Evolutionary conservation across 2,797 vertebrate species (phyloP).

Genomic region (Argyrosomus regius): DNA sequence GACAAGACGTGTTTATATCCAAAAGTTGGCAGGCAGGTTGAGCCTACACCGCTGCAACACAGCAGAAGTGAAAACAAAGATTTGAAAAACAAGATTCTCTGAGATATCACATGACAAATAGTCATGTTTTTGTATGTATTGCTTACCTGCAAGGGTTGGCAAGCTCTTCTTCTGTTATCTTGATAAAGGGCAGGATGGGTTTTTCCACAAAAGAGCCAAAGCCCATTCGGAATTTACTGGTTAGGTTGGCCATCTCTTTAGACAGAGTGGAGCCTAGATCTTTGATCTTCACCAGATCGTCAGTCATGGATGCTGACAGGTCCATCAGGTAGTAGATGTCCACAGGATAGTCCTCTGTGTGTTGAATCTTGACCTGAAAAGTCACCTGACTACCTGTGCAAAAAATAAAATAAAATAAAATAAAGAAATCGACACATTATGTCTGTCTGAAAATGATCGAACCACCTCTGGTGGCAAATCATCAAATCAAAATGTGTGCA

Average conservation of each 20-base stretch:
- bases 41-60: conserved; percentile 80
- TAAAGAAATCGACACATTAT: background rate
- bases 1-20: conserved; percentile 95
- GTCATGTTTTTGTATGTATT: background rate
- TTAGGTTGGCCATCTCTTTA: conserved; percentile 95
- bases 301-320: conserved; percentile 95
- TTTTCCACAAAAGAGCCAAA: conserved; percentile 99
- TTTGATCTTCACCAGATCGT: conserved; percentile 94
- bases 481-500: background rate
- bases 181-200: conserved; percentile 95
- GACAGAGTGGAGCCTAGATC: conserved; percentile 93
- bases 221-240: conserved; percentile 96
- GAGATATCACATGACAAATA: background rate
- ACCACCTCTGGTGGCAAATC: background rate
- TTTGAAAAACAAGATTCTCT: background rate
- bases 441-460: conserved; percentile 12
- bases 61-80: conserved; percentile 16
- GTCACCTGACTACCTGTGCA: conserved; percentile 89
- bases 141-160: conserved; percentile 94
- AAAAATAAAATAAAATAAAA: conserved; percentile 18
- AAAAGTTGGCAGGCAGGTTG: conserved; percentile 90
- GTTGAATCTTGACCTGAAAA: conserved; percentile 93
- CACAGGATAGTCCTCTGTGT: conserved; percentile 96
- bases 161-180: conserved; percentile 89
- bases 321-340: conserved; percentile 99